Evolutionary conservation across 2,113 vertebrate genomes (phyloP).

Genomic region (Coryphaenoides rupestris): DNA sequence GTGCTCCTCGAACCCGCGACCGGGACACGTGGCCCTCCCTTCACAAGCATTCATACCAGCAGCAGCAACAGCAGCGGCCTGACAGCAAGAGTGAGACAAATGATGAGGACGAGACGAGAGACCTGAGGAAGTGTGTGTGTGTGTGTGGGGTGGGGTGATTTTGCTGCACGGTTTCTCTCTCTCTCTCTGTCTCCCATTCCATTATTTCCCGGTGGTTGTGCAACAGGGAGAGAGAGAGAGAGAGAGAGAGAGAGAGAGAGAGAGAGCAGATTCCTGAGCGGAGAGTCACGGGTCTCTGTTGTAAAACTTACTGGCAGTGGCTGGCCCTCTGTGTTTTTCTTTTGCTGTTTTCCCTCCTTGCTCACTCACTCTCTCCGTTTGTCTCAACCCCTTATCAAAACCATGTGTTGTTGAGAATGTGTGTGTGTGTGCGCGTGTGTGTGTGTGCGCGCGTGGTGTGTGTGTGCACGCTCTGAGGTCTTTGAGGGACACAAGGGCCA

Average conservation of each 20-base stretch:
- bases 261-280: constrained; percentile 66
- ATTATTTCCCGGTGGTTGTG: too few species aligned
- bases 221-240: too few species aligned
- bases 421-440: neutral
- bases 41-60: too few species aligned
- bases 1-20: too few species aligned
- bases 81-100: too few species aligned
- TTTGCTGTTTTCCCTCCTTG: constrained; percentile 48
- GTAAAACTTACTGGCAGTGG: constrained; percentile 75
- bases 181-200: too few species aligned
- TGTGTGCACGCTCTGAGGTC: constrained; percentile 40
- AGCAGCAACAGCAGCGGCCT: too few species aligned
- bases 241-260: constrained; percentile 14
- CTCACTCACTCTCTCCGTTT: constrained; percentile 51
- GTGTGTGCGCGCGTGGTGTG: neutral
- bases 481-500: constrained; percentile 66
- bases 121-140: too few species aligned
- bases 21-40: constrained; percentile 2
- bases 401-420: constrained; percentile 59
- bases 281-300: constrained; percentile 73
- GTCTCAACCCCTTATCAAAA: constrained; percentile 65
- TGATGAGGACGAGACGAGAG: too few species aligned
- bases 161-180: too few species aligned
- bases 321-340: constrained; percentile 65
- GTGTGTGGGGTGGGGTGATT: too few species aligned